phyloP scores from a whole-genome alignment of 1,140 invertebrate genomes.

The Ceratina australensis region DNA sequence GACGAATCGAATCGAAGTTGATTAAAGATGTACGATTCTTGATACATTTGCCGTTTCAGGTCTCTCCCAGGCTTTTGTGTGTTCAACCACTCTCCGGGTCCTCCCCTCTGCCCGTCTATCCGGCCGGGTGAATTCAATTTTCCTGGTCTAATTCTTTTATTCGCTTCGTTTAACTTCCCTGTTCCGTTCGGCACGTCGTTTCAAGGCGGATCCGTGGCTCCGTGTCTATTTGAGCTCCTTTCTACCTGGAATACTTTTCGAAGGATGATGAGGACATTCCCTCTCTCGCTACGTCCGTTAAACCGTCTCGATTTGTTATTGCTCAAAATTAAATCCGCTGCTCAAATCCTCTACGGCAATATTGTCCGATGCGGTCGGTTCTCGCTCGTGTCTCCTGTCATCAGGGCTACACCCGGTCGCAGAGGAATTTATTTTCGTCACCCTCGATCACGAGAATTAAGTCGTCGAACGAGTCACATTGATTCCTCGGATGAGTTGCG shows the following conservation, averaged over 20 bases:
- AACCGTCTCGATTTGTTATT: not conserved
- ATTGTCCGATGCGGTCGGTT: too few relatives aligned
- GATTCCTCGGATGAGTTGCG: too few relatives aligned
- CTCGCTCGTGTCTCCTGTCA: too few relatives aligned
- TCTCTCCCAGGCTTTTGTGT: constrained; percentile 30
- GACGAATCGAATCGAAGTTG: constrained; percentile 38
- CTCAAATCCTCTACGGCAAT: too few relatives aligned
- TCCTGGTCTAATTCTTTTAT: constrained; percentile 49
- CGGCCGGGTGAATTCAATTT: constrained; percentile 43
- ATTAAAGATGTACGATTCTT: constrained; percentile 42
- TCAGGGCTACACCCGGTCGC: too few relatives aligned
- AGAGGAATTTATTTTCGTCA: too few relatives aligned
- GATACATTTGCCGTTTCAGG: constrained; percentile 29
- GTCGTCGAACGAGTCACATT: too few relatives aligned
- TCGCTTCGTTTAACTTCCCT: constrained; percentile 45
- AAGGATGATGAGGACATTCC: not conserved
- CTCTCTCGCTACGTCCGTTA: too few relatives aligned
- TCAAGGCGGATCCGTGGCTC: constrained; percentile 32
- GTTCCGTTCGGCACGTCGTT: constrained; percentile 42
- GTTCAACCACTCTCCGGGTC: constrained; percentile 22
- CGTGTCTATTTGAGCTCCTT: constrained; percentile 39
- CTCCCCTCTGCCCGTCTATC: not conserved
- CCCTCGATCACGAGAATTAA: too few relatives aligned
- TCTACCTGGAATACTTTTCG: constrained; percentile 28
- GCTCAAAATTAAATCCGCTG: too few relatives aligned